phyloP scores from a whole-genome alignment of 2,113 vertebrate genomes.

The Emydocephalus ijimae region DNA sequence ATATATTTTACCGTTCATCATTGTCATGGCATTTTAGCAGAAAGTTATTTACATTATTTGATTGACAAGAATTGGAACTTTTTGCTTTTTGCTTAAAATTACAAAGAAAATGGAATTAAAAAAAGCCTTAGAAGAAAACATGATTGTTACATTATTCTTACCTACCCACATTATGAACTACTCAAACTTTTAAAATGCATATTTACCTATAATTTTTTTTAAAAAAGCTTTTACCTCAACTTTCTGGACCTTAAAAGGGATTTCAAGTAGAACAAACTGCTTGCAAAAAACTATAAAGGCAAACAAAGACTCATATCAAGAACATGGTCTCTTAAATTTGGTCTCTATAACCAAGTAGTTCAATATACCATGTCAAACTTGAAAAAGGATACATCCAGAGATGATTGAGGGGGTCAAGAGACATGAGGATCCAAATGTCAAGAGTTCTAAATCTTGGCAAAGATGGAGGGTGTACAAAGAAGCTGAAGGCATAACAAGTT shows the following conservation, averaged over 20 bases:
- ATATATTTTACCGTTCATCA: background rate
- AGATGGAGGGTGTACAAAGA: background rate
- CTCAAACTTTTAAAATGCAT: background rate
- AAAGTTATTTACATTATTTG: background rate
- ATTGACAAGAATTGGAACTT: background rate
- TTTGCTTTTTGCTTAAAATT: background rate
- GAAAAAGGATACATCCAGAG: background rate
- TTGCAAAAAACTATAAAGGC: background rate
- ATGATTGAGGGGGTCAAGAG: background rate
- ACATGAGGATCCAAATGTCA: background rate
- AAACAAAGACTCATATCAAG: background rate
- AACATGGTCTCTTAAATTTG: background rate
- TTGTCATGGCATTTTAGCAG: background rate
- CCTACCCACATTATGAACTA: conserved; percentile 9
- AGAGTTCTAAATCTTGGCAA: background rate
- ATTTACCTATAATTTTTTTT: background rate
- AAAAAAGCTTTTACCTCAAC: background rate
- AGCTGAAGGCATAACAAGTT: background rate
- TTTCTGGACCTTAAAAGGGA: background rate
- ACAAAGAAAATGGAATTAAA: background rate
- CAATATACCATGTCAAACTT: background rate
- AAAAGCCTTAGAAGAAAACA: background rate
- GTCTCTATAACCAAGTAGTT: background rate
- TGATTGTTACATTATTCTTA: background rate
- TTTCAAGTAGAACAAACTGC: background rate